Conservation (phyloP, 2,113 vertebrate species). For the Seriola dumerili region DNA sequence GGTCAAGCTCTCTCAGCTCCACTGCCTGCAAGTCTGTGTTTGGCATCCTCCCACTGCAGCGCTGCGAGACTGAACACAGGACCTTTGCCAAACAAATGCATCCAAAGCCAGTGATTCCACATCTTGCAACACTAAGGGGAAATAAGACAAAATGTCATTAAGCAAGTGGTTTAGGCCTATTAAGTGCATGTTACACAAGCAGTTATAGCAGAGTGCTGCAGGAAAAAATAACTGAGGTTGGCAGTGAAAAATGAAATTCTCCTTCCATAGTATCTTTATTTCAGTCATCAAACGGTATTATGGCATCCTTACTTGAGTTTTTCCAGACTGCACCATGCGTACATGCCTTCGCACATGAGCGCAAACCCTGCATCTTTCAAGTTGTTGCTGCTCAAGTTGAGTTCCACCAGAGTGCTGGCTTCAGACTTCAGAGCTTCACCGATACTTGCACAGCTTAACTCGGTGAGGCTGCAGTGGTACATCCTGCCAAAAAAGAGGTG, state of each 20-base stretch:
- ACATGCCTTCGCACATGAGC: slow-evolving; percentile 43
- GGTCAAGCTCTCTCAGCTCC: slow-evolving; percentile 62
- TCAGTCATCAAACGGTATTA: neutral
- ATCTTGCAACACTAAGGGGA: slow-evolving; percentile 58
- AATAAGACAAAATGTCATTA: neutral
- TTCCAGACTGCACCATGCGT: slow-evolving; percentile 41
- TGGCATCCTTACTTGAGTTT: slow-evolving; percentile 53
- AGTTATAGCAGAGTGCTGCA: neutral
- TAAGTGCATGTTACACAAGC: neutral
- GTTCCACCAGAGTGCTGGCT: slow-evolving; percentile 20
- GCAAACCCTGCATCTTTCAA: slow-evolving; percentile 41
- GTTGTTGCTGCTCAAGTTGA: slow-evolving; percentile 66
- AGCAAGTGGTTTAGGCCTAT: neutral
- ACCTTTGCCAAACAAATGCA: slow-evolving; percentile 23
- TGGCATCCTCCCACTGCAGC: neutral
- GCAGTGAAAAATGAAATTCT: neutral
- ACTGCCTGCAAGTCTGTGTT: slow-evolving; percentile 21
- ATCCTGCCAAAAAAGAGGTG: slow-evolving; percentile 40
- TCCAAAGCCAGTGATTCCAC: slow-evolving; percentile 45
- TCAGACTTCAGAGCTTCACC: slow-evolving; percentile 44
- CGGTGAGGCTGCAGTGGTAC: slow-evolving; percentile 65
- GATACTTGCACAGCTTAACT: slow-evolving; percentile 28
- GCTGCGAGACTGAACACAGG: slow-evolving; percentile 44
- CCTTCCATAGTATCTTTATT: neutral
- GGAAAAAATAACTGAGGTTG: neutral